Conservation (phyloP, 2,888 invertebrate genomes). For the Sclerodermus sp. region DNA sequence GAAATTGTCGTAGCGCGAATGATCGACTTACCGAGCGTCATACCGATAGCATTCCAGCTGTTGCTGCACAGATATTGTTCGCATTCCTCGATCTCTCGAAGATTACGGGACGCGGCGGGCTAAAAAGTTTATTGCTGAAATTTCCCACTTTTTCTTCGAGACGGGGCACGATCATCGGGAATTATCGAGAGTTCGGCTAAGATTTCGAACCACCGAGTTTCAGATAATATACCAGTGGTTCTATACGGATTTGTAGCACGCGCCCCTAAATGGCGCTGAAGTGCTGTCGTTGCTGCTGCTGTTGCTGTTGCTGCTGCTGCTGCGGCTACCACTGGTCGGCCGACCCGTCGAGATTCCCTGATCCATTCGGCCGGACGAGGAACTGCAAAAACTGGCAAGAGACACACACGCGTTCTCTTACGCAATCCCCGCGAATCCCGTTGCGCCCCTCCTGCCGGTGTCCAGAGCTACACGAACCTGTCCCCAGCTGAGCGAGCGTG, state of each 20-base stretch:
- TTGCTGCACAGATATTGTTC: constrained; percentile 16
- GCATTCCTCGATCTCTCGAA: constrained; percentile 4
- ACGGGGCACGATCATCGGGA: too few species aligned
- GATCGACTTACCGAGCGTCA: constrained; percentile 35
- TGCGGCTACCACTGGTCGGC: too few species aligned
- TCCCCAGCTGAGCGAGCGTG: constrained; percentile 17
- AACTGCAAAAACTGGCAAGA: constrained; percentile 40
- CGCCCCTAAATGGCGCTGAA: constrained; percentile 47
- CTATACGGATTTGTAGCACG: constrained; percentile 47
- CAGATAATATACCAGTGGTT: constrained; percentile 45
- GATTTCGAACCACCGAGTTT: constrained; percentile 21
- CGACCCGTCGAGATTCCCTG: too few species aligned
- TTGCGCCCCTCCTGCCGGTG: constrained; percentile 27
- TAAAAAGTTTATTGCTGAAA: too few species aligned
- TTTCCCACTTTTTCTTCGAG: too few species aligned
- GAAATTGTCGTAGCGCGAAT: constrained; percentile 36
- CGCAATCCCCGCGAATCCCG: constrained; percentile 40
- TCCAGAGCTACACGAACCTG: not conserved
- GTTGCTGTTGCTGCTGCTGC: too few species aligned
- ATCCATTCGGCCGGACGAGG: constrained; percentile 23
- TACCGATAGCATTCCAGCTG: constrained; percentile 38
- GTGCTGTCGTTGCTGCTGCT: constrained; percentile 14
- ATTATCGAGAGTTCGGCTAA: too few species aligned
- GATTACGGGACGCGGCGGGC: too few species aligned
- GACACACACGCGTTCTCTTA: constrained; percentile 29